Percentiles rank a stretch among this genome's conserved stretches.
phyloP scores from a whole-genome alignment of 2,888 invertebrate genomes.

The Hecatera dysodea region DNA sequence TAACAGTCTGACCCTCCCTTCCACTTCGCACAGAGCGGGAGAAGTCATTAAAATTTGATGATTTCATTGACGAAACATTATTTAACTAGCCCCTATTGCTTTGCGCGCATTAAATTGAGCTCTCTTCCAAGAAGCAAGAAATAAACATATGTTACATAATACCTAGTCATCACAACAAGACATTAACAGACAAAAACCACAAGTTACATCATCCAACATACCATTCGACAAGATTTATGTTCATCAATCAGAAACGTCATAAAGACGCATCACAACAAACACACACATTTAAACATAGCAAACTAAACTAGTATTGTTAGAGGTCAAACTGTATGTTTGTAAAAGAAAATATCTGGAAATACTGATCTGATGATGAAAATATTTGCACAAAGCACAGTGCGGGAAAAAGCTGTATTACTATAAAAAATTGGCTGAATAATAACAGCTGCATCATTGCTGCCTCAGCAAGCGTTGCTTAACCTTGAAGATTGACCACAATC shows the following conservation, averaged over 20 bases:
- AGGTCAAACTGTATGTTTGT: no score
- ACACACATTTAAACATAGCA: slow-evolving; percentile 15
- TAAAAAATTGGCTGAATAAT: no score
- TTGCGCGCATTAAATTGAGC: background rate
- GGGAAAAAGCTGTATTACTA: no score
- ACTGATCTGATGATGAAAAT: no score
- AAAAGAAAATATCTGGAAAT: no score
- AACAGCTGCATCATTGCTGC: no score
- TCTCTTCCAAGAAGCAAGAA: background rate
- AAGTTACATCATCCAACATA: slow-evolving; percentile 16
- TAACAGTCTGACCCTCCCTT: no score
- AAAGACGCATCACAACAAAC: slow-evolving; percentile 17
- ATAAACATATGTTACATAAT: slow-evolving; percentile 8
- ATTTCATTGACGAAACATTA: background rate
- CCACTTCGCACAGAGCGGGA: no score
- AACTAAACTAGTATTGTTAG: background rate
- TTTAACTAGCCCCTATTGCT: background rate
- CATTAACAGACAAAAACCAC: background rate
- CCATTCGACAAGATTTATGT: background rate
- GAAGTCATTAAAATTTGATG: no score
- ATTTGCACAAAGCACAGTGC: no score
- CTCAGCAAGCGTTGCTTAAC: no score
- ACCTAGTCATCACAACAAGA: background rate
- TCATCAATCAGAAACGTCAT: slow-evolving; percentile 47
- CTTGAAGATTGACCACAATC: no score